A percentile compares a stretch with the other conserved stretches of the same genome.
Evolutionary conservation across 92 coral and sea anemone species (phyloP).

Genomic region (Montipora capitata): DNA sequence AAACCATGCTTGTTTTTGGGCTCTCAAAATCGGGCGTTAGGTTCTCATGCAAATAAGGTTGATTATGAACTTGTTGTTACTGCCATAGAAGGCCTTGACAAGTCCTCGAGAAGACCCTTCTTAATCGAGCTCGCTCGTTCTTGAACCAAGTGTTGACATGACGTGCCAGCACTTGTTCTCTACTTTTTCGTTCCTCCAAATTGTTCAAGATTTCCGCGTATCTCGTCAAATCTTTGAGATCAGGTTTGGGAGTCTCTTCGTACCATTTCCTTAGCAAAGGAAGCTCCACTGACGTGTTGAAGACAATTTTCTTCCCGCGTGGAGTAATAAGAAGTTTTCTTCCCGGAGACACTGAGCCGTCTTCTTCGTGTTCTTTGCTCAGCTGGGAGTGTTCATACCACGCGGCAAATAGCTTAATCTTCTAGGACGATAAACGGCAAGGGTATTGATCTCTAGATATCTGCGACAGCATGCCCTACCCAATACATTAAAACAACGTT

Average conservation of each 20-base stretch:
- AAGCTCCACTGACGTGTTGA: slow-evolving; percentile 87
- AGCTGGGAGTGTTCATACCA: slow-evolving; percentile 95
- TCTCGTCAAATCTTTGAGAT: slow-evolving; percentile 82
- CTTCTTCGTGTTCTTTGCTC: slow-evolving; percentile 80
- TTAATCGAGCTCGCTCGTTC: slow-evolving; percentile 93
- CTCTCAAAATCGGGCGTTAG: too few relatives aligned
- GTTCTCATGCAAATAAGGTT: neutral
- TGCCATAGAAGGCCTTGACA: slow-evolving; percentile 92
- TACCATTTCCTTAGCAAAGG: slow-evolving; percentile 93
- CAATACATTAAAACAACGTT: neutral
- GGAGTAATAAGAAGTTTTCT: slow-evolving; percentile 76
- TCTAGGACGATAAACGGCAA: slow-evolving; percentile 91
- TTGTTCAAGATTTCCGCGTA: slow-evolving; percentile 87
- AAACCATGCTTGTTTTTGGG: too few relatives aligned
- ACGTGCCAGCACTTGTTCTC: slow-evolving; percentile 85
- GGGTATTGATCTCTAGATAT: slow-evolving; percentile 98
- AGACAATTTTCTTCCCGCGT: slow-evolving; percentile 97
- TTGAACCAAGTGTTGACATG: slow-evolving; percentile 99
- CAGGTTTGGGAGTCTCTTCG: slow-evolving; percentile 92
- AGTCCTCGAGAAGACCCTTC: slow-evolving; percentile 89
- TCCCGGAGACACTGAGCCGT: slow-evolving; percentile 70
- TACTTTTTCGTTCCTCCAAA: slow-evolving; percentile 85
- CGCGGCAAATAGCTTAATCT: slow-evolving; percentile 93
- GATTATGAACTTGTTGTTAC: slow-evolving; percentile 56
- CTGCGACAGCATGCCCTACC: slow-evolving; percentile 97